Conservation (phyloP, 2,113 vertebrate genomes). For the Chunga burmeisteri region DNA sequence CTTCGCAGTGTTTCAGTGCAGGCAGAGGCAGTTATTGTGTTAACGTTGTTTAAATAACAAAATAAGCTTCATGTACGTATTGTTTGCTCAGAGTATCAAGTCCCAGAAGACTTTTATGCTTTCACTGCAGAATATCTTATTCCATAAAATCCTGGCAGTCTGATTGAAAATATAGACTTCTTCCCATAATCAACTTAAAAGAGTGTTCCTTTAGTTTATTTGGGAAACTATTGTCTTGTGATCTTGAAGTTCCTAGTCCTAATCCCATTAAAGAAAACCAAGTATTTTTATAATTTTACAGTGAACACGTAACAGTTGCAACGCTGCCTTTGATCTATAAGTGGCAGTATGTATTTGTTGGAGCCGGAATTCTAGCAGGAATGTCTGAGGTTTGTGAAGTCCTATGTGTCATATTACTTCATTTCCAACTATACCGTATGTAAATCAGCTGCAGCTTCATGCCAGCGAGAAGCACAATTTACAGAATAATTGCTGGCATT, state of each 20-base stretch:
- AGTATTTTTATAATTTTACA: neutral
- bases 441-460: constrained; percentile 50
- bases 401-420: constrained; percentile 33
- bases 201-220: neutral
- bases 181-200: neutral
- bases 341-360: constrained; percentile 67
- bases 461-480: constrained; percentile 17
- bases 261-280: constrained; percentile 24
- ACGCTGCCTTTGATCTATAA: constrained; percentile 52
- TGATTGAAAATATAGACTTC: neutral
- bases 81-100: neutral
- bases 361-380: constrained; percentile 14
- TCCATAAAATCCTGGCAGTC: neutral
- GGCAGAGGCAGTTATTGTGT: neutral
- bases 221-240: neutral
- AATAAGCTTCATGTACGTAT: neutral
- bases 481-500: constrained; percentile 48
- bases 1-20: neutral
- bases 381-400: constrained; percentile 21
- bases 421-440: constrained; percentile 37
- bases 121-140: neutral
- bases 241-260: neutral
- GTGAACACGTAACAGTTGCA: neutral
- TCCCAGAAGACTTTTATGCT: neutral
- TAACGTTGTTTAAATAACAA: neutral